Conservation (phyloP, 1,140 invertebrate species). For the Pseudomyrmex gracilis region DNA sequence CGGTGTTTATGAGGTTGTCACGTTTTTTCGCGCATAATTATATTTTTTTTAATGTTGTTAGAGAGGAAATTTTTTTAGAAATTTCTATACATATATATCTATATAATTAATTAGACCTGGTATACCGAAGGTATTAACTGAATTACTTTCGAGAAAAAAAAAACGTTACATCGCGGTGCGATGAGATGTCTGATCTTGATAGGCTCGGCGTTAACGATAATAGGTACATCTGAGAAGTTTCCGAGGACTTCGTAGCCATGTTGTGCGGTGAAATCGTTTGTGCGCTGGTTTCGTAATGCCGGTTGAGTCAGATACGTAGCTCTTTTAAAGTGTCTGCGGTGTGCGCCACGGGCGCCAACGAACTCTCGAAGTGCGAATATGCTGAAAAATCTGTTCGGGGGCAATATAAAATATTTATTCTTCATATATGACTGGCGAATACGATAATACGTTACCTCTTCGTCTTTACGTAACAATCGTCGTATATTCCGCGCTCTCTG, state of each 20-base stretch:
- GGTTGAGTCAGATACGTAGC: slow-evolving; percentile 51
- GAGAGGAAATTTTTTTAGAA: neutral
- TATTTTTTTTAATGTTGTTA: too few relatives aligned
- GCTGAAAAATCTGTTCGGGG: slow-evolving; percentile 1
- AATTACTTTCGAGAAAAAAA: slow-evolving; percentile 2
- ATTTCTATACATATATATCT: too few relatives aligned
- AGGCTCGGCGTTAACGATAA: slow-evolving; percentile 32
- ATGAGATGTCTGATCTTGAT: slow-evolving; percentile 44
- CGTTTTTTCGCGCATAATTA: slow-evolving; percentile 6
- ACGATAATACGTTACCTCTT: slow-evolving; percentile 14
- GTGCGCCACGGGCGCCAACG: slow-evolving; percentile 18
- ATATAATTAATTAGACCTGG: too few relatives aligned
- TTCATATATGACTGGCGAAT: slow-evolving; percentile 3
- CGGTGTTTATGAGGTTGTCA: slow-evolving; percentile 1
- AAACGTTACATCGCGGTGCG: neutral
- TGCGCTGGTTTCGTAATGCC: slow-evolving; percentile 53
- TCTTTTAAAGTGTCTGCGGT: slow-evolving; percentile 49
- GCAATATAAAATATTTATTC: slow-evolving; percentile 26
- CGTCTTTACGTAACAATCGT: slow-evolving; percentile 46
- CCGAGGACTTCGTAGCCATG: slow-evolving; percentile 2
- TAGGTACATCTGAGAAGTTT: slow-evolving; percentile 42
- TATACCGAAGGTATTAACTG: neutral
- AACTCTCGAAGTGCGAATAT: slow-evolving; percentile 49
- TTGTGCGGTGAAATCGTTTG: slow-evolving; percentile 61
- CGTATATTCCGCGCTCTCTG: neutral